Conservation (phyloP, 2,888 invertebrate genomes). For the Sipha maydis region DNA sequence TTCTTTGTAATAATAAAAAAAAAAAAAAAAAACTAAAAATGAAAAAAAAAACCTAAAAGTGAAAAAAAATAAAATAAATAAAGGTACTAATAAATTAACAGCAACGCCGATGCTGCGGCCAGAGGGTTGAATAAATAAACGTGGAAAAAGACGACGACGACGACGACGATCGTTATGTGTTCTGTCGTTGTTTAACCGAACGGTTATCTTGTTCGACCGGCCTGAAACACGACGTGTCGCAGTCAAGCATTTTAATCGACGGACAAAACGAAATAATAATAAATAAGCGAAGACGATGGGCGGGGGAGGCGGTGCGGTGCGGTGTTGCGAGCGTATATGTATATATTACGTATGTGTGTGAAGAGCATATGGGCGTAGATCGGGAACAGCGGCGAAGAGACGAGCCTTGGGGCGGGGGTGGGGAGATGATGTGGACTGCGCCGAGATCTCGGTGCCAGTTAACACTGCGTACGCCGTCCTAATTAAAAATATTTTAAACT, state of each 20-base stretch:
- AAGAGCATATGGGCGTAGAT: not conserved
- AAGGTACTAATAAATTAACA: slow-evolving; percentile 59
- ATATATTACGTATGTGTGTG: not conserved
- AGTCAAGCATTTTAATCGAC: slow-evolving; percentile 60
- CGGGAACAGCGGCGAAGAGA: not conserved
- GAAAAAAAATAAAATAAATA: slow-evolving; percentile 10
- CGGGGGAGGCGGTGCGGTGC: not conserved
- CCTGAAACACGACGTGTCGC: slow-evolving; percentile 61
- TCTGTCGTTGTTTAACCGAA: slow-evolving; percentile 58
- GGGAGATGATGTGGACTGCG: no score
- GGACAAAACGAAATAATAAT: slow-evolving; percentile 60
- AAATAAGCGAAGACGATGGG: slow-evolving; percentile 37
- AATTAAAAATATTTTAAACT: slow-evolving; percentile 57
- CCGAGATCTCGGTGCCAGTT: slow-evolving; percentile 55
- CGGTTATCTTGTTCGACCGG: slow-evolving; percentile 62
- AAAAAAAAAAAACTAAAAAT: not conserved
- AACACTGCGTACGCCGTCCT: slow-evolving; percentile 49
- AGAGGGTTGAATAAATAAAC: slow-evolving; percentile 54
- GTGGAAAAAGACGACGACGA: slow-evolving; percentile 42
- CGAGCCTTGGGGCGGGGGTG: not conserved
- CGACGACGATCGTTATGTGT: slow-evolving; percentile 58
- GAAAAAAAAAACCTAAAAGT: not conserved
- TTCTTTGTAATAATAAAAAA: not conserved
- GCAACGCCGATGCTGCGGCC: slow-evolving; percentile 8
- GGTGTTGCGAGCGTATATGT: not conserved